Evolutionary conservation across 2,888 invertebrate genomes (phyloP).

Genomic region (Zhengitettix transpicula): DNA sequence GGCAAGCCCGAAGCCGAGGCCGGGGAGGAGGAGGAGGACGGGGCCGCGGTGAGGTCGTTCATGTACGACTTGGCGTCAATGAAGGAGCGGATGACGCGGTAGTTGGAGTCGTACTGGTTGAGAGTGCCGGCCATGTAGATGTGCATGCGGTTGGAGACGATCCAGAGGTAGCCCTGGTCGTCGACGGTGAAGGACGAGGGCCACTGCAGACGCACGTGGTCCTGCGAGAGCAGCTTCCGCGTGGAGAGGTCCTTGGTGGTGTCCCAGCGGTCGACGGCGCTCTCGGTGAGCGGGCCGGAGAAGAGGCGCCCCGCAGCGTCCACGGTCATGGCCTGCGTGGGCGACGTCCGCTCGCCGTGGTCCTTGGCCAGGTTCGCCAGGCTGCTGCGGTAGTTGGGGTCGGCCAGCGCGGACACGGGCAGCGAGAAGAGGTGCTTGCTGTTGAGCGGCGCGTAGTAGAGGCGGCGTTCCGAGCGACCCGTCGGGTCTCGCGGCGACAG

Average conservation of each 20-base stretch:
- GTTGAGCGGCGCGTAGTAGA: constrained; percentile 53
- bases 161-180: constrained; percentile 45
- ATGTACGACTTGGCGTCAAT: background rate
- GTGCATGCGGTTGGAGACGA: constrained; percentile 49
- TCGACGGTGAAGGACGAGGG: constrained; percentile 49
- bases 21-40: too few species aligned
- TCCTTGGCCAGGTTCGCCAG: constrained; percentile 17
- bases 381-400: constrained; percentile 2
- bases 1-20: too few species aligned
- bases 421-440: constrained; percentile 50
- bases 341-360: constrained; percentile 44
- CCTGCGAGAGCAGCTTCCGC: constrained; percentile 18
- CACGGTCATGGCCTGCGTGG: constrained; percentile 61
- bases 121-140: constrained; percentile 45
- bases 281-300: constrained; percentile 49
- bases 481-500: constrained; percentile 24
- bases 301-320: constrained; percentile 50
- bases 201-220: constrained; percentile 53
- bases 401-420: constrained; percentile 38
- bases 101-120: constrained; percentile 42
- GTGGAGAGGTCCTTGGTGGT: constrained; percentile 22
- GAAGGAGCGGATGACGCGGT: constrained; percentile 40
- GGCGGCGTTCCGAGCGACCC: constrained; percentile 21
- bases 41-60: background rate
- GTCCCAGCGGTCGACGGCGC: constrained; percentile 55